Evolutionary conservation across 2,113 vertebrate species (phyloP).

Genomic region (Caranx melampygus): DNA sequence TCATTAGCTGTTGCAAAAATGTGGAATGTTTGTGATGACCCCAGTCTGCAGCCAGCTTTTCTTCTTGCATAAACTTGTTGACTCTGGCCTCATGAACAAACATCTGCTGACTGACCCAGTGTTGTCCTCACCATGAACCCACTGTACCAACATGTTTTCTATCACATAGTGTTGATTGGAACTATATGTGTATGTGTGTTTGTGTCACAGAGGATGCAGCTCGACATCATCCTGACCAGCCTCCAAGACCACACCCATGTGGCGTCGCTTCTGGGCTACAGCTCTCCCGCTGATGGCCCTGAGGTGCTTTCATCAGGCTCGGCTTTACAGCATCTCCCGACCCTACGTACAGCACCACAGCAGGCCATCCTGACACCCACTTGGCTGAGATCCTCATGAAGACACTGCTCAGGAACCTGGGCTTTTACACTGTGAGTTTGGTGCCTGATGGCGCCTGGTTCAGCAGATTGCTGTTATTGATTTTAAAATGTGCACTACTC

Average conservation of each 20-base stretch:
- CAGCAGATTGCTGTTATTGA: not conserved
- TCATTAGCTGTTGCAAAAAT: too few species aligned
- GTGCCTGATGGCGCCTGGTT: too few species aligned
- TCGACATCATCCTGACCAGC: conserved; percentile 98
- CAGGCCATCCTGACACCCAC: conserved; percentile 92
- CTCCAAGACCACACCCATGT: conserved; percentile 98
- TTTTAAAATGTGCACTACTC: not conserved
- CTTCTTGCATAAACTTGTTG: not conserved
- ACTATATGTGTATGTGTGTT: conserved; percentile 1
- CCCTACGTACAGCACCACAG: conserved; percentile 62
- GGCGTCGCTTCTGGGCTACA: conserved; percentile 96
- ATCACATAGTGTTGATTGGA: not conserved
- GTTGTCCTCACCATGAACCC: not conserved
- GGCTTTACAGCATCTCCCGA: conserved; percentile 80
- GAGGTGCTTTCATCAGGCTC: conserved; percentile 83
- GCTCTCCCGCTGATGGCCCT: conserved; percentile 89
- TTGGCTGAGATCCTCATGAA: conserved; percentile 99
- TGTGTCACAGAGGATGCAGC: conserved; percentile 91
- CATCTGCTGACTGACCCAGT: not conserved
- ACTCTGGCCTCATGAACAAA: not conserved
- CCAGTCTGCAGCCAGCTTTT: not conserved
- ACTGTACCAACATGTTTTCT: not conserved
- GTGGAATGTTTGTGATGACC: too few species aligned
- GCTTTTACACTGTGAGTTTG: conserved; percentile 95
- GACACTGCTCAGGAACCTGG: conserved; percentile 95